These are phyloP conservation scores for Gavia stellata DNA, from an alignment of 2,113 vertebrate species.

Conservation along the genomic window DNA sequence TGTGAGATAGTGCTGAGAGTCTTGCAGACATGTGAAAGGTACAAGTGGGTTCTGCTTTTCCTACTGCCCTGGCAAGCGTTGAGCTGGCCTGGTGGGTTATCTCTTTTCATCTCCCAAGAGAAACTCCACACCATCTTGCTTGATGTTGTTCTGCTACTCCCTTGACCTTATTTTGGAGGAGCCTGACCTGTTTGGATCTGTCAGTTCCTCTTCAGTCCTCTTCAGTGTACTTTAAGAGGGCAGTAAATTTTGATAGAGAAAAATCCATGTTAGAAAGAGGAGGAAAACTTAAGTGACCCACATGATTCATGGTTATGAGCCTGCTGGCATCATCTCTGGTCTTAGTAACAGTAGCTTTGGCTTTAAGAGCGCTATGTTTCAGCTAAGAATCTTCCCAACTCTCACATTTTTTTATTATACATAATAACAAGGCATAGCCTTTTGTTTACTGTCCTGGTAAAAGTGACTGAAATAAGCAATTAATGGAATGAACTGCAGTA, in stretches of 20 bases:
- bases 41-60: background rate
- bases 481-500: background rate
- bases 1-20: background rate
- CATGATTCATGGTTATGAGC: background rate
- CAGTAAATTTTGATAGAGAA: background rate
- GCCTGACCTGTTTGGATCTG: background rate
- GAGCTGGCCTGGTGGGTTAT: background rate
- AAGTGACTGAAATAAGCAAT: background rate
- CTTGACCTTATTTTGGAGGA: background rate
- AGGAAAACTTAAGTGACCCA: background rate
- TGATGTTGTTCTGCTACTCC: background rate
- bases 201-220: background rate
- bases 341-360: background rate
- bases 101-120: background rate
- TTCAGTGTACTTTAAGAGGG: background rate
- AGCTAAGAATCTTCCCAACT: background rate
- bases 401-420: background rate
- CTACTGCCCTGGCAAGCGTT: background rate
- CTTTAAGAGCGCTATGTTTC: background rate
- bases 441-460: background rate
- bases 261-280: background rate
- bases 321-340: background rate
- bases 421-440: background rate
- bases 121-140: background rate
- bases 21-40: background rate